phyloP scores from a whole-genome alignment of 1,140 invertebrate genomes.

The Leptinotarsa defecta region DNA sequence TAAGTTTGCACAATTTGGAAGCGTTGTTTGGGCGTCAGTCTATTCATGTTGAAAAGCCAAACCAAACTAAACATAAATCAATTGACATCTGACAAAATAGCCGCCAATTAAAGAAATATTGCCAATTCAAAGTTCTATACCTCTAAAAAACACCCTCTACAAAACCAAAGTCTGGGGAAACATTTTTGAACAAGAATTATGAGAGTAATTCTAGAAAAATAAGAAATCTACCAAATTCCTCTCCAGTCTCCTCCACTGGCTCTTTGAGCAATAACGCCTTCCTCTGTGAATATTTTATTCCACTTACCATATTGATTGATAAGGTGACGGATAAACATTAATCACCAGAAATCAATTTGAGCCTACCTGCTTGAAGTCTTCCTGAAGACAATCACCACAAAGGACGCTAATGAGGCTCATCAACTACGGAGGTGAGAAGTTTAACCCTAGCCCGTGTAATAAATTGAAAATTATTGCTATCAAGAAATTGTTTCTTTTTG shows the following conservation, averaged over 20 bases:
- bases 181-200: too few relatives aligned
- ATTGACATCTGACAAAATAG: too few relatives aligned
- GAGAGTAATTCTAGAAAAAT: too few relatives aligned
- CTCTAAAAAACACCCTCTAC: too few relatives aligned
- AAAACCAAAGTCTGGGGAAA: too few relatives aligned
- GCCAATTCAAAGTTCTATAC: too few relatives aligned
- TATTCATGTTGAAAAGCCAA: too few relatives aligned
- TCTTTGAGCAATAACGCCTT: not conserved
- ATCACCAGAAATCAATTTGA: slow-evolving; percentile 50
- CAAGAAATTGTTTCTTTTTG: not conserved
- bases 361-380: slow-evolving; percentile 30
- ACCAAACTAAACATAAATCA: too few relatives aligned
- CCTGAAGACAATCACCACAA: slow-evolving; percentile 39
- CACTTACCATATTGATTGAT: slow-evolving; percentile 51
- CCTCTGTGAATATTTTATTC: slow-evolving; percentile 40
- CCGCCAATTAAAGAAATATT: too few relatives aligned
- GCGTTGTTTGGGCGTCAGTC: too few relatives aligned
- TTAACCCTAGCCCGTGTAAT: slow-evolving; percentile 10
- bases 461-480: slow-evolving; percentile 4
- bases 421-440: slow-evolving; percentile 27
- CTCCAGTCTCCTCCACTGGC: not conserved
- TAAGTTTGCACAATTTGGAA: too few relatives aligned
- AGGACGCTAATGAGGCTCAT: slow-evolving; percentile 40
- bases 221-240: not conserved
- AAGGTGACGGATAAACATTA: slow-evolving; percentile 47